Base-by-base conservation (phyloP, 2,113 vertebrate species). In the Blennius ocellaris region DNA sequence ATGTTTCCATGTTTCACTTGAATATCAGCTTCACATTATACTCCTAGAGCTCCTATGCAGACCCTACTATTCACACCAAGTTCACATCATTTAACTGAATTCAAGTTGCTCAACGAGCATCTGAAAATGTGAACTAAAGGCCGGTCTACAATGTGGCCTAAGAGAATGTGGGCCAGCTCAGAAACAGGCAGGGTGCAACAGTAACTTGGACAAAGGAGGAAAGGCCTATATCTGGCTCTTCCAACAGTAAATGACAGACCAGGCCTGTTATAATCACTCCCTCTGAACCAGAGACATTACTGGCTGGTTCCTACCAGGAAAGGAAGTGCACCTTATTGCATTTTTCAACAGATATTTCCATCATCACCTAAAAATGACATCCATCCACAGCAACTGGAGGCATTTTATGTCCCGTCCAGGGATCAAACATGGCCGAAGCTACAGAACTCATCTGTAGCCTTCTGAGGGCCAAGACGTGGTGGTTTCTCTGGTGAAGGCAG, bases 401-500 rank as follows among this genome's bases (percentile, higher is more conserved):
- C 21, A 30, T 30, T 30, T 30, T 30, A 30, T 30, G 21, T 30
- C 2, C 1, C 1, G 1, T 45, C 11, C 45, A 2, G 36, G 8
- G 52, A 75, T 43, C 53, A 56, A 83, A 78, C 21, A 59, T 6
- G 51, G 74, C 41, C 69, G 9, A 75, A 79, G 69, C 16, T 30
- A 39, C 47, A 36, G 41, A 56, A 61, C 54, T 59, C 12, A 53
- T 45, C 48, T 2, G 7, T 69, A 78, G 80, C 75, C 52, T 8
- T 73, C 9, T 70, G 41, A 84, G 80, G 83, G 73, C 67, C 81
- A 83, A 82, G 73, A 81, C 84, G 59, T 87, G 83, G 91, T 87
- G 90, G 88, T 90, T 92, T 88, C 85, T 87, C 83, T 87, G 85
- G 86, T 75, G 15, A 81, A 82, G 59, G 63, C 83, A 74, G 87